Conservation (phyloP, 1,140 invertebrate genomes). For the Spodoptera frugiperda region DNA sequence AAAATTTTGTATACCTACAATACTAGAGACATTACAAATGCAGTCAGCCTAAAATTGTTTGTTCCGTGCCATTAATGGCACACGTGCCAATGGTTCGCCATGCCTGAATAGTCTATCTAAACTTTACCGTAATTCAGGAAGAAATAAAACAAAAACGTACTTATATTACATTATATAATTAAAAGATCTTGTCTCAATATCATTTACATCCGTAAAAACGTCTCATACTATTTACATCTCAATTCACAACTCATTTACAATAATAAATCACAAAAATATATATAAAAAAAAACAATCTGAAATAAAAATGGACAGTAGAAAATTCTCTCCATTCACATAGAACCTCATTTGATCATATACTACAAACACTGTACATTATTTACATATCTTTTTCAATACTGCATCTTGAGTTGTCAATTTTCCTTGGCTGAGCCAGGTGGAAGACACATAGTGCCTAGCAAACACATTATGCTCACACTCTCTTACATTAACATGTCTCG, state of each 20-base stretch:
- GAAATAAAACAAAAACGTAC: constrained; percentile 57
- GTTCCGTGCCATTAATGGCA: no score
- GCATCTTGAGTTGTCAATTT: constrained; percentile 41
- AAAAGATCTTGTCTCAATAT: constrained; percentile 80
- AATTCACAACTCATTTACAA: constrained; percentile 71
- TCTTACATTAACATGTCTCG: constrained; percentile 2
- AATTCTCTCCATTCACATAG: constrained; percentile 55
- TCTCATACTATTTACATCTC: constrained; percentile 72
- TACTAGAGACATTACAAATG: no score
- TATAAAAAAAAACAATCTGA: constrained; percentile 61
- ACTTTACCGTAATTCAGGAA: not conserved
- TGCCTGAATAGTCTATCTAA: no score
- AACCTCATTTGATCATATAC: constrained; percentile 65
- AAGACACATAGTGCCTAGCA: constrained; percentile 3
- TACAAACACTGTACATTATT: constrained; percentile 61
- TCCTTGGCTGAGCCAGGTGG: not conserved
- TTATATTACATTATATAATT: constrained; percentile 76
- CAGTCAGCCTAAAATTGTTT: no score
- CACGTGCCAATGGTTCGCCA: no score
- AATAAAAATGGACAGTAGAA: constrained; percentile 66
- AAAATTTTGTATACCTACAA: no score
- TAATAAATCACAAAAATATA: constrained; percentile 65
- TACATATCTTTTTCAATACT: constrained; percentile 55
- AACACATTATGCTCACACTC: not conserved
- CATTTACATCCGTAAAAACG: constrained; percentile 71